phyloP scores from a whole-genome alignment of 2,113 vertebrate species.

The Coryphaenoides rupestris region DNA sequence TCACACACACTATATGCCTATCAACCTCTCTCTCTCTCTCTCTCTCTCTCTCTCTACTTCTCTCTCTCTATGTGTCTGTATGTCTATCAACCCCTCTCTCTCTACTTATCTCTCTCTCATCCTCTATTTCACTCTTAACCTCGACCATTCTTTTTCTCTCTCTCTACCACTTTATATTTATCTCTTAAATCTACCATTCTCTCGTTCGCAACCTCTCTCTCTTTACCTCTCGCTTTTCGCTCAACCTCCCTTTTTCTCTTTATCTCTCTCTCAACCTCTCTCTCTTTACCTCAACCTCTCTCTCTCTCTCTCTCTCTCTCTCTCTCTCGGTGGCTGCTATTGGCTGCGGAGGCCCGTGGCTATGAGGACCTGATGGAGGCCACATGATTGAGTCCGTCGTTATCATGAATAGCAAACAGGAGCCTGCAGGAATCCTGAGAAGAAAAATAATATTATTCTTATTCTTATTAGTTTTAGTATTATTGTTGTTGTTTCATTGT shows the following conservation, averaged over 20 bases:
- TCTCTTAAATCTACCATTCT: background rate
- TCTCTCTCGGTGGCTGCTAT: background rate
- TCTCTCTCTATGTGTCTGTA: too few relatives aligned
- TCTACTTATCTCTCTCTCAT: background rate
- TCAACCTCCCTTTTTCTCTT: background rate
- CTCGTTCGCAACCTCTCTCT: background rate
- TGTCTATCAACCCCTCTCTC: too few relatives aligned
- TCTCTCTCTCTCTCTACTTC: too few relatives aligned
- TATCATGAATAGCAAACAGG: too few relatives aligned
- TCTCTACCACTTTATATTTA: background rate
- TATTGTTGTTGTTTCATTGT: too few relatives aligned
- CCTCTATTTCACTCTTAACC: conserved; percentile 14
- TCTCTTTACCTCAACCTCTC: background rate
- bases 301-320: background rate
- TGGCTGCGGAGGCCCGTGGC: too few relatives aligned
- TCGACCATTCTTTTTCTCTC: background rate
- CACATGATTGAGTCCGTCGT: conserved; percentile 3
- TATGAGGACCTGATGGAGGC: too few relatives aligned
- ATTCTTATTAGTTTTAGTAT: too few relatives aligned
- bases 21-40: conserved; percentile 1
- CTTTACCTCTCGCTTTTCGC: background rate
- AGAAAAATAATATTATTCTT: too few relatives aligned
- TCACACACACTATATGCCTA: background rate
- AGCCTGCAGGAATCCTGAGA: too few relatives aligned
- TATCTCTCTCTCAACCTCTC: background rate